Percentiles rank a stretch among this genome's conserved stretches.
These are phyloP conservation scores for Bombyx huttoni DNA, from an alignment of 2,888 invertebrate genomes.

Conservation along the genomic window DNA sequence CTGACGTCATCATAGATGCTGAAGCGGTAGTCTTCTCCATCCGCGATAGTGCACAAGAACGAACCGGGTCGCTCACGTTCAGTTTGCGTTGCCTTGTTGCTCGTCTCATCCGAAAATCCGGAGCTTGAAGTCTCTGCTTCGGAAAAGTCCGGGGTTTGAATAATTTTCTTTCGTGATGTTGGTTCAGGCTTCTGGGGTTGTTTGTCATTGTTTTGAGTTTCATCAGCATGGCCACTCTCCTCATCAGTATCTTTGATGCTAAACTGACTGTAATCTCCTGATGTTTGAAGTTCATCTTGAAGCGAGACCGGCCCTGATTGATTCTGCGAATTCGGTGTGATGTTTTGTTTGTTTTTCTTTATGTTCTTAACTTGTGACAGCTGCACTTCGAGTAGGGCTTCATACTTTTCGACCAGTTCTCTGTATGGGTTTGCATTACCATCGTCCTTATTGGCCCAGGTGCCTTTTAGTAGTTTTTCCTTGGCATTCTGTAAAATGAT, in stretches of 20 bases:
- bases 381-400: constrained; percentile 84
- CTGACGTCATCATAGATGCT: constrained; percentile 87
- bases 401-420: constrained; percentile 87
- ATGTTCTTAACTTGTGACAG: constrained; percentile 73
- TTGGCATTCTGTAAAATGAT: constrained; percentile 53
- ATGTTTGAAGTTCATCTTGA: constrained; percentile 83
- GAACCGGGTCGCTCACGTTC: constrained; percentile 84
- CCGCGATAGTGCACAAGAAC: constrained; percentile 86
- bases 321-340: constrained; percentile 31
- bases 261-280: constrained; percentile 79
- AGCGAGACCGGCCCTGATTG: constrained; percentile 65
- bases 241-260: constrained; percentile 76
- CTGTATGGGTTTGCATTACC: constrained; percentile 80
- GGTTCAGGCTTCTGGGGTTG: constrained; percentile 55
- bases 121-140: constrained; percentile 90
- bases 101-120: constrained; percentile 87
- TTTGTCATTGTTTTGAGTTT: constrained; percentile 59
- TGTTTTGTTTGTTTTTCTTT: constrained; percentile 44
- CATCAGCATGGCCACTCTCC: constrained; percentile 75
- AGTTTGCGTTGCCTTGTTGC: constrained; percentile 87
- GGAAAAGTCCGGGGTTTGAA: constrained; percentile 86
- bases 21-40: constrained; percentile 88
- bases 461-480: constrained; percentile 64
- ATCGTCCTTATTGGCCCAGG: constrained; percentile 67
- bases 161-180: constrained; percentile 68